phyloP scores from a whole-genome alignment of 2,888 invertebrate species.

The Tinea pellionella region DNA sequence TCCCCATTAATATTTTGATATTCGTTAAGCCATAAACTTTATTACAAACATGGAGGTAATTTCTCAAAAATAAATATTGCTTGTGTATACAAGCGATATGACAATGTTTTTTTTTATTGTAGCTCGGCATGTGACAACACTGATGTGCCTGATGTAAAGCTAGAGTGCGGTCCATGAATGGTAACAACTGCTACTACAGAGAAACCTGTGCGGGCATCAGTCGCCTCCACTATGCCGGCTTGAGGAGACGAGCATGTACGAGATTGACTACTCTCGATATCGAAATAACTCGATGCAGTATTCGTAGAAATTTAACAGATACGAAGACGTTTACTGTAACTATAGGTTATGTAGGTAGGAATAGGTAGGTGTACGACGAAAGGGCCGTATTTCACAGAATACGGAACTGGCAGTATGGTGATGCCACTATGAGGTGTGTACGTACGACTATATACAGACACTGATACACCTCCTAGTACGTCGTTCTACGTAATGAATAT shows the following conservation, averaged over 20 bases:
- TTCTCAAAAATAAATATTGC: not conserved
- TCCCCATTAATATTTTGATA: too few relatives aligned
- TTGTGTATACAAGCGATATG: not conserved
- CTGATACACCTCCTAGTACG: not conserved
- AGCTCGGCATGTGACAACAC: too few relatives aligned
- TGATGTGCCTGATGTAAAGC: too few relatives aligned
- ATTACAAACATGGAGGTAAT: too few relatives aligned
- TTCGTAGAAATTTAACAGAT: not conserved
- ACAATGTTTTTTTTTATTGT: not conserved
- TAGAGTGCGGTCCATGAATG: too few relatives aligned
- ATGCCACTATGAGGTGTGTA: constrained; percentile 1
- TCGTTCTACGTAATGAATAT: constrained; percentile 9
- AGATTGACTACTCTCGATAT: too few relatives aligned
- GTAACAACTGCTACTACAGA: too few relatives aligned
- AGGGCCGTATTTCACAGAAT: constrained; percentile 8
- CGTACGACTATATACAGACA: too few relatives aligned
- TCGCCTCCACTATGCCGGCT: too few relatives aligned
- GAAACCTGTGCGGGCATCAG: too few relatives aligned
- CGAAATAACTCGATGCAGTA: not conserved
- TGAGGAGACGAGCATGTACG: too few relatives aligned
- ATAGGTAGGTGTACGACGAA: not conserved
- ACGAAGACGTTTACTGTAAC: not conserved
- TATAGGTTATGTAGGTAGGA: not conserved
- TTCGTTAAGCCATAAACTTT: too few relatives aligned
- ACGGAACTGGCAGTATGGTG: constrained; percentile 11